Base-by-base conservation (phyloP, 2,113 vertebrate species). In the Neodontobutis hainanensis region DNA sequence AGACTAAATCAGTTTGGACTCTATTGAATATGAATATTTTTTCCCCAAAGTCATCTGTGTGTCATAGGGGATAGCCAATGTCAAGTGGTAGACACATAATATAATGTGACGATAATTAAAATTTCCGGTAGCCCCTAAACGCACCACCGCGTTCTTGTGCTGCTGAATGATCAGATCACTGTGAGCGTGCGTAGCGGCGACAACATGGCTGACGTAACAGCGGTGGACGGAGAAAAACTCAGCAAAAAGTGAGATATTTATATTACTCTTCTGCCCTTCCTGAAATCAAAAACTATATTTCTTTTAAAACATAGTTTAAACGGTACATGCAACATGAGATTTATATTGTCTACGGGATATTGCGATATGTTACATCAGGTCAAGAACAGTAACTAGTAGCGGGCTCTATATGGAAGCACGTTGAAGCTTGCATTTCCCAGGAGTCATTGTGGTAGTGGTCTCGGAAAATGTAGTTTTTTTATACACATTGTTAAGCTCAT, bases 171-270 rank as follows among this genome's bases (percentile, higher is more conserved):
- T 9, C 0, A 6, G 27, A 14, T 36, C 75, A 70, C 82, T 84
- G 51, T 0, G 57, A 47, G 34, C 27, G 12, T 61, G 34, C 27
- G 12, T 61, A 49, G 47, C 48, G 36, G 35, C 48, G 11, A 64
- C 67, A 90, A 88, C 85, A 93, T 93, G 92, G 92, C 91, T 15
- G 92, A 93, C 75, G 85, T 85, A 57, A 81, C 81, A 60, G 65
- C 59, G 10, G 74, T 8, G 67, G 88, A 91, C 52, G 91, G 59
- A 46, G 92, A 84, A 3, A 90, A 91, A 88, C 81, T 92, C 86
- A 93, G 92, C 85, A 93, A 93, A 90, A 93, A 93, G 92, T 93
- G 71, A 84, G 85, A 10, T 16, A 32, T 59, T 65, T 2, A 9
- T 44, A 2, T 36, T 11, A 35, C 34, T 3, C 5, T 65, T 27